phyloP scores from a whole-genome alignment of 2,888 invertebrate species.

The Nymphalis urticae region DNA sequence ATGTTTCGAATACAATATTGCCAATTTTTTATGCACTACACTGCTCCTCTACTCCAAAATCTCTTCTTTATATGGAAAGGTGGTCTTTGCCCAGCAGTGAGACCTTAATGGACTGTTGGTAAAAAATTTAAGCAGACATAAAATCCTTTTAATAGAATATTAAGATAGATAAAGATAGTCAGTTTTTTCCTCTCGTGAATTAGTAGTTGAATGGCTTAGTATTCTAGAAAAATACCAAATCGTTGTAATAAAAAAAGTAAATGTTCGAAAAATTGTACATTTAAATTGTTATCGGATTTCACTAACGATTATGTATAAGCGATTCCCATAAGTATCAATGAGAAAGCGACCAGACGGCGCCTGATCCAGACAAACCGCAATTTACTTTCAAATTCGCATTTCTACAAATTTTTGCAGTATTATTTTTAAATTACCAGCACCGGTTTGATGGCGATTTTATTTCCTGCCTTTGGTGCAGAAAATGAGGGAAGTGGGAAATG shows the following conservation, averaged over 20 bases:
- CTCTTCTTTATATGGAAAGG: too few relatives aligned
- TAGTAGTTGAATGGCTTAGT: not conserved
- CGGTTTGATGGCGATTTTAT: conserved; percentile 76
- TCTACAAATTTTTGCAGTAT: conserved; percentile 71
- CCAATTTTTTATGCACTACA: too few relatives aligned
- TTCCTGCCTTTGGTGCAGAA: conserved; percentile 67
- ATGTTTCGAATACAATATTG: too few relatives aligned
- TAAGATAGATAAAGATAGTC: too few relatives aligned
- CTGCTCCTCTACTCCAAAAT: too few relatives aligned
- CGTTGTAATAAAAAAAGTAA: not conserved
- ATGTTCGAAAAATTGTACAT: not conserved
- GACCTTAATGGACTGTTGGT: too few relatives aligned
- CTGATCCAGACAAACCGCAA: conserved; percentile 57
- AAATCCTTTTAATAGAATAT: too few relatives aligned
- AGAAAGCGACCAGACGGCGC: conserved; percentile 48
- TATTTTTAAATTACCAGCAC: conserved; percentile 76
- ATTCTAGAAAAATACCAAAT: too few relatives aligned
- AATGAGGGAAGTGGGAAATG: conserved; percentile 73
- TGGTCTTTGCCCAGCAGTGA: too few relatives aligned
- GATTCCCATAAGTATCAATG: conserved; percentile 23
- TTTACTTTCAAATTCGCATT: conserved; percentile 66
- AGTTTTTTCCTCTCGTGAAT: too few relatives aligned
- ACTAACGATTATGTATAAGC: conserved; percentile 10
- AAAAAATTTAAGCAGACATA: too few relatives aligned
- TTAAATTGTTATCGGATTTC: conserved; percentile 8